Conservation (phyloP, 2,113 vertebrate species). For the Cyanoderma ruficeps region DNA sequence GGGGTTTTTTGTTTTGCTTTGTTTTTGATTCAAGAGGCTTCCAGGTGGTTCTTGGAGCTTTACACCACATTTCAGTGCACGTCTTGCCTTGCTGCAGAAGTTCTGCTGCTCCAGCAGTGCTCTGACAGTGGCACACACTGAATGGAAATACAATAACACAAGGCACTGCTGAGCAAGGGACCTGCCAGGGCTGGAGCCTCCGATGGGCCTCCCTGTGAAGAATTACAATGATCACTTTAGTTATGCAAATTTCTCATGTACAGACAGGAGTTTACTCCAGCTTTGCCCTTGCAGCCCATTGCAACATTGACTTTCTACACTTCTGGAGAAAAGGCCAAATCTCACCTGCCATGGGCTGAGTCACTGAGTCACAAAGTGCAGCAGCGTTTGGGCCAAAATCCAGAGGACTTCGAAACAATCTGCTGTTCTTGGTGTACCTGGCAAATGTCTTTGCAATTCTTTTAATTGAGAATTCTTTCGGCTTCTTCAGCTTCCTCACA, state of each 20-base stretch:
- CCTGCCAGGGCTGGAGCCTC: background rate
- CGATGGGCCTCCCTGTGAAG: background rate
- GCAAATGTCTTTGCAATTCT: background rate
- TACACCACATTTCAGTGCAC: background rate
- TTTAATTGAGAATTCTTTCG: background rate
- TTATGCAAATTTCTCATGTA: background rate
- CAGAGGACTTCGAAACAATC: background rate
- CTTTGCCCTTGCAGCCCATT: background rate
- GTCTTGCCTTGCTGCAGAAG: background rate
- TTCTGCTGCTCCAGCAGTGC: background rate
- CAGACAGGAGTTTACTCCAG: background rate
- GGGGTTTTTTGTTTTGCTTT: background rate
- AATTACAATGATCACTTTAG: background rate
- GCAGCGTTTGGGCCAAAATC: slow-evolving; percentile 4
- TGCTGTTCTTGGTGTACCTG: background rate
- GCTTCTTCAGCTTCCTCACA: background rate
- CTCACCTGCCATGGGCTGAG: background rate
- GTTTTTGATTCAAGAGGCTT: background rate
- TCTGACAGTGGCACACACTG: no score
- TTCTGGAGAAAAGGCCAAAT: background rate
- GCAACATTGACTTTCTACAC: background rate
- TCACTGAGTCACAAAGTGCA: background rate
- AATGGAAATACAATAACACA: fast-evolving
- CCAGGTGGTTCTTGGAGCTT: background rate
- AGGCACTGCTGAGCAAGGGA: background rate